Evolutionary conservation across 2,888 invertebrate genomes (phyloP), one percentile per base, ranked within the genome.

Genomic region (Strigamia transsilvanica): DNA sequence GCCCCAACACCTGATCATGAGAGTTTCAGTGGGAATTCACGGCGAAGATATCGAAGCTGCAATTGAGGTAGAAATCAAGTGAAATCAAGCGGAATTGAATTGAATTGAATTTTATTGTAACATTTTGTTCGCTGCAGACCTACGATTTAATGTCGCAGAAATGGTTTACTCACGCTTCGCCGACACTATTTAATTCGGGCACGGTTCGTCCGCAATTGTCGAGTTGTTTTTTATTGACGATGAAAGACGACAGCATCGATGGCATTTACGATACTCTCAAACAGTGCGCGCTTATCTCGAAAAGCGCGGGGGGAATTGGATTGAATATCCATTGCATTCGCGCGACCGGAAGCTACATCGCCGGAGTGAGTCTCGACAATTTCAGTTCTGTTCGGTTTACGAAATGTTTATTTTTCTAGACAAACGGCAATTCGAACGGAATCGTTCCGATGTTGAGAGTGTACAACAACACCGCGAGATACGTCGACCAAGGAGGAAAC

Each of bases 1-100:
- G 38, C 99, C 99, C 0, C 99, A 99, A 87, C 98, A 99, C 86
- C 96, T 99, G 98, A 89, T 99, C 83, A 99, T 99, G 99, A 90
- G 99, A 86, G 98, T 98, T 0, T 90, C 99, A 3, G 94, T 99
- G 83, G 99, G 98, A 15, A 97, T 99, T 85, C 99, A 99, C 87
- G 94, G 94, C 0, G 93, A 96, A 85, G 95, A 99, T 87, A 94
- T 99, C 83, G 95, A 96, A 84, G 91, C 93, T 15, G 98, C 94
- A 15, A 95, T 99, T 84, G 94, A 97, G 87, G 89, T 89, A 80
- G 27, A 32, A 61, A 21, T 23, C 3, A 1, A 27, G 1, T 27
- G 1, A 27, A 2, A 2, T 27, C 27, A n/a, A n/a, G n/a, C n/a
- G n/a, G 3, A 5, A 0, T 38, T 10, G 6, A 6, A 6, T 61